Base-by-base conservation (phyloP, 2,113 vertebrate genomes). In the Acanthochromis polyacanthus region DNA sequence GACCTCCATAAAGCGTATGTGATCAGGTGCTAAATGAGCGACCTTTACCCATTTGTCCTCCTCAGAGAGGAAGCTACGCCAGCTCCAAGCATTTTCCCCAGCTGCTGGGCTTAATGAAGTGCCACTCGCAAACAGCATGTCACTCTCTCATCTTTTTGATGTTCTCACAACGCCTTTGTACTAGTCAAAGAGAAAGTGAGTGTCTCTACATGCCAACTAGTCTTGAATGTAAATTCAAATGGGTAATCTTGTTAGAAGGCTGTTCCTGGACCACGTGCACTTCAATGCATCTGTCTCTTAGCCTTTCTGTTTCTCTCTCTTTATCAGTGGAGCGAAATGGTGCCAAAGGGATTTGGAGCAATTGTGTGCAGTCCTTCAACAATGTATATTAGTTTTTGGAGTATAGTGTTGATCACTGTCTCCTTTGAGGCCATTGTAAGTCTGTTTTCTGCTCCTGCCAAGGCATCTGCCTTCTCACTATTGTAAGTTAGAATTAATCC, bases 231-330 rank as follows among this genome's bases (percentile, higher is more conserved):
- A 90, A 92, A 95, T 94, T 81, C 90, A 92, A 92, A 81, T 45
- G 0, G 52, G 85, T 95, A 92, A 94, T 94, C 93, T 93, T 88
- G 88, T 94, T 91, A 93, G 86, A 25, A 71, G 88, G 72, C 90
- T 85, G 84, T 88, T 82, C 84, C 78, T 81, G 75, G 86, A 89
- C 79, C 86, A 86, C 28, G 3, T 75, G 68, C 12, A 80, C 88
- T 86, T 92, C 78, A 90, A 62, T 57, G 45, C 86, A 80, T 73
- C 61, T 64, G 51, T 80, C 36, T 61, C 32, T 78, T 45, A 36
- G 48, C 57, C 25, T 82, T 75, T 51, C 32, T 22, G 51, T 79
- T 88, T 23, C 60, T 69, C 57, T 71, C 20, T 73, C 19, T 80
- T 72, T 66, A 57, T 88, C 80, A 67, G 51, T 62, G n/a, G 52